These are phyloP conservation scores for Phanerotoma sp. DNA, from an alignment of 2,888 invertebrate species.

Conservation along the genomic window DNA sequence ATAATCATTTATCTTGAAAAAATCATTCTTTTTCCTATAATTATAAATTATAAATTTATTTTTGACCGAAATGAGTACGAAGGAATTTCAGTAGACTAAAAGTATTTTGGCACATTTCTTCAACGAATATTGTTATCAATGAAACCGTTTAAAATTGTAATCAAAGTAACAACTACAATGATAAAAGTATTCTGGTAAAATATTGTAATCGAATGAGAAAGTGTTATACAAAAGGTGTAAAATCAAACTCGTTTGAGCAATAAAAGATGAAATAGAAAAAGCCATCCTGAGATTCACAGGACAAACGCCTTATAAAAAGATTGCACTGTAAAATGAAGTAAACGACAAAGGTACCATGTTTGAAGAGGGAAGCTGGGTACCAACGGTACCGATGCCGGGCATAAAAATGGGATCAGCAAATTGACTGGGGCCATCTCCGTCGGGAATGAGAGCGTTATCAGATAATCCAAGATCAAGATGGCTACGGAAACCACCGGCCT, in stretches of 20 bases:
- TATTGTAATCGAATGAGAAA: too few species aligned
- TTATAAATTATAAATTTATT: too few species aligned
- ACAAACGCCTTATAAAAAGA: constrained; percentile 13
- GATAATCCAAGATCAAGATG: constrained; percentile 51
- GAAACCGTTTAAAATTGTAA: too few species aligned
- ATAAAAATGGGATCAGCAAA: constrained; percentile 41
- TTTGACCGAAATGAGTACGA: too few species aligned
- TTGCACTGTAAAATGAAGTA: constrained; percentile 11
- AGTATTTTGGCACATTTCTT: too few species aligned
- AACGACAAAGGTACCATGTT: constrained; percentile 49
- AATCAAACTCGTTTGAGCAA: neutral
- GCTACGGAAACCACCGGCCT: constrained; percentile 43
- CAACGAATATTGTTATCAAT: too few species aligned
- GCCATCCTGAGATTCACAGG: neutral
- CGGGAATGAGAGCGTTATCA: constrained; percentile 48
- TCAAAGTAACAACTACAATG: too few species aligned
- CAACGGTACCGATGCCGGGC: constrained; percentile 43
- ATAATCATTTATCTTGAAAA: constrained; percentile 8
- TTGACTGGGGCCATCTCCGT: constrained; percentile 34
- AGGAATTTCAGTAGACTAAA: too few species aligned
- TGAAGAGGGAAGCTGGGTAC: constrained; percentile 43
- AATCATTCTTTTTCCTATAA: neutral
- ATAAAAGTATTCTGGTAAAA: too few species aligned
- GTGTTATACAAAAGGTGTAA: constrained; percentile 21
- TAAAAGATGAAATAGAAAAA: neutral